A percentile compares a stretch with the other conserved stretches of the same genome.
Conservation (phyloP, 2,113 vertebrate genomes). For the Chloebia gouldiae region DNA sequence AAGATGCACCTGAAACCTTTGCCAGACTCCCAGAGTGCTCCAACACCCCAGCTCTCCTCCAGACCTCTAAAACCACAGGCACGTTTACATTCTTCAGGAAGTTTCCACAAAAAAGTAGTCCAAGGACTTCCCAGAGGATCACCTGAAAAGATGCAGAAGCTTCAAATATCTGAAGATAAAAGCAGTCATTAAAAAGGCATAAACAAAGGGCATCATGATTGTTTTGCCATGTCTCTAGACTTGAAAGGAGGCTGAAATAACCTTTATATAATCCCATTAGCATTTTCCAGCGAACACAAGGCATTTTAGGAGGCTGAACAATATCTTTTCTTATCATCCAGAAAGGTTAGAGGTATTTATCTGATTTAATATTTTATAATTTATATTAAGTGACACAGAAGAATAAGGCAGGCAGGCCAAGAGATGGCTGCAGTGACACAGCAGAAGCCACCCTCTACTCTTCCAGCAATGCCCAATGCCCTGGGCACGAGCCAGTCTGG, state of each 20-base stretch:
- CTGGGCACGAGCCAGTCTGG: background rate
- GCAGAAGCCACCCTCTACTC: background rate
- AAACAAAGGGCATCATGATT: constrained; percentile 54
- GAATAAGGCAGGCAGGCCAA: background rate
- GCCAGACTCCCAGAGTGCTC: background rate
- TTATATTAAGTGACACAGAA: constrained; percentile 42
- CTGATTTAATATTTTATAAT: constrained; percentile 65
- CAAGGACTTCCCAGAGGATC: background rate
- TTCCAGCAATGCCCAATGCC: background rate
- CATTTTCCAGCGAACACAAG: constrained; percentile 58
- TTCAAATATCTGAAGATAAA: background rate
- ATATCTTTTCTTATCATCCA: constrained; percentile 39
- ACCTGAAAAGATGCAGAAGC: background rate
- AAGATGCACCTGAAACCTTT: background rate
- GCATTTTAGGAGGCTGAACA: constrained; percentile 44
- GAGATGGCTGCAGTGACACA: background rate
- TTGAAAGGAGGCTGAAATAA: constrained; percentile 44
- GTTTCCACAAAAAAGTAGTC: background rate
- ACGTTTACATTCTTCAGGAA: background rate
- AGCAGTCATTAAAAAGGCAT: constrained; percentile 55
- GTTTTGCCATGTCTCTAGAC: background rate
- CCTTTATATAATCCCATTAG: constrained; percentile 70
- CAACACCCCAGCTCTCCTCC: background rate
- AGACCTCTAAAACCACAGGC: background rate
- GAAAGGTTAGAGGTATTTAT: constrained; percentile 68